Conservation (phyloP, 2,113 vertebrate genomes). For the Tiliqua scincoides region DNA sequence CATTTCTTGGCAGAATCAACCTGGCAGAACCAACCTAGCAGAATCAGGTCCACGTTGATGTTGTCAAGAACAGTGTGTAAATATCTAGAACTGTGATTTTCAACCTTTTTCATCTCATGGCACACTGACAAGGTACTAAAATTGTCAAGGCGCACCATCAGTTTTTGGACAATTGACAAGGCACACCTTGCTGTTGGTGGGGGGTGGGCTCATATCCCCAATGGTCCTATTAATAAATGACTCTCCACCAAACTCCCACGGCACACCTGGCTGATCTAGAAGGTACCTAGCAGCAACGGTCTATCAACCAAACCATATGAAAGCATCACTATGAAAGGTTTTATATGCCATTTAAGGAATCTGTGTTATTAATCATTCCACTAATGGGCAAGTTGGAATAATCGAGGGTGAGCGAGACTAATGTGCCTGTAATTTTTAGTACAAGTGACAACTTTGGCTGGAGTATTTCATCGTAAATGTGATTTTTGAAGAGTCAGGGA, state of each 20-base stretch:
- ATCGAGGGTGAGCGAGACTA: conserved; percentile 37
- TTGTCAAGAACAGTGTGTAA: background rate
- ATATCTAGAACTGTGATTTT: no score
- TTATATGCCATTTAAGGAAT: conserved; percentile 50
- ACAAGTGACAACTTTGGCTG: conserved; percentile 22
- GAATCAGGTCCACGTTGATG: background rate
- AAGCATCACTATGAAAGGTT: conserved; percentile 46
- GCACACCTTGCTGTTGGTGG: no score
- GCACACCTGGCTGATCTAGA: no score
- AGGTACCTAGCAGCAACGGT: conserved; percentile 4
- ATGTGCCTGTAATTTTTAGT: conserved; percentile 34
- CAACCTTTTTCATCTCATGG: no score
- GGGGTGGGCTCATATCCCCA: no score
- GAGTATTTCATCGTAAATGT: conserved; percentile 33
- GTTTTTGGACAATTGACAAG: no score
- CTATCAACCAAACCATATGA: conserved; percentile 38
- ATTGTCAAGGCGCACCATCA: no score
- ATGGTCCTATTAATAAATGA: no score
- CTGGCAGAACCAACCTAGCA: no score
- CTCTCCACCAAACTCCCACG: no score
- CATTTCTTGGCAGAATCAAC: background rate
- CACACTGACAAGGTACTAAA: no score
- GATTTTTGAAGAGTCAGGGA: conserved; percentile 28
- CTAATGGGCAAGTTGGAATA: conserved; percentile 58
- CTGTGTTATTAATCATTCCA: conserved; percentile 46